Conservation (phyloP, 2,797 vertebrate species). For the Chanos chanos region DNA sequence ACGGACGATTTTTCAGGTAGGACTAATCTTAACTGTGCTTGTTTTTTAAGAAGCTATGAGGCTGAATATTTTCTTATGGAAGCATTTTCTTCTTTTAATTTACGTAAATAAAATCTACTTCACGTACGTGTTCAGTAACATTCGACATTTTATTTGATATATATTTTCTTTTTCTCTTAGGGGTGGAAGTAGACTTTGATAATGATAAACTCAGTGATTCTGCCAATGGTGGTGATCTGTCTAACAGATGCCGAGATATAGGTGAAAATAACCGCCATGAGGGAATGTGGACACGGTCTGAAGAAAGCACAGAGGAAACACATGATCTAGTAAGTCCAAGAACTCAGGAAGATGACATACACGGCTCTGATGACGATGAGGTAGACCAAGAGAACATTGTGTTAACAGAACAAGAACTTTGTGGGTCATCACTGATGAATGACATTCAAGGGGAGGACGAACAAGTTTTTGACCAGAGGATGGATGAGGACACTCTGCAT, state of each 20-base stretch:
- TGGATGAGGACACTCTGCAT: constrained; percentile 14
- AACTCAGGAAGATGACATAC: constrained; percentile 45
- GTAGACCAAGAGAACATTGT: constrained; percentile 5
- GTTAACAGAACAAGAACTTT: constrained; percentile 30
- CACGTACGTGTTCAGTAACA: no score
- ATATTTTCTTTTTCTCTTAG: constrained; percentile 19
- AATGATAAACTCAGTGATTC: constrained; percentile 40
- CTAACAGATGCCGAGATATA: constrained; percentile 26
- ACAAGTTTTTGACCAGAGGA: constrained; percentile 40
- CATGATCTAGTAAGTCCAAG: constrained; percentile 26
- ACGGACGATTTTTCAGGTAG: constrained; percentile 66
- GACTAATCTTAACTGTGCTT: no score
- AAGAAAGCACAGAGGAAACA: constrained; percentile 12
- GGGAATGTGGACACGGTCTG: constrained; percentile 33
- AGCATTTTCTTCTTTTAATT: not conserved
- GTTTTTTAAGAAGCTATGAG: no score
- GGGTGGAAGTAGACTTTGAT: constrained; percentile 65
- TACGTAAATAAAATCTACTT: no score
- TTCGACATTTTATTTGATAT: no score
- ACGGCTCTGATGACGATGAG: constrained; percentile 36
- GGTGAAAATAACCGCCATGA: constrained; percentile 47
- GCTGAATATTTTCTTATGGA: no score
- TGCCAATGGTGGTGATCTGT: not conserved
- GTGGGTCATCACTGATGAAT: constrained; percentile 3
- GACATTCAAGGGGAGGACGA: constrained; percentile 43